These are phyloP conservation scores for Pseudorectes ferrugineus DNA, from an alignment of 2,113 vertebrate genomes.

Conservation along the genomic window DNA sequence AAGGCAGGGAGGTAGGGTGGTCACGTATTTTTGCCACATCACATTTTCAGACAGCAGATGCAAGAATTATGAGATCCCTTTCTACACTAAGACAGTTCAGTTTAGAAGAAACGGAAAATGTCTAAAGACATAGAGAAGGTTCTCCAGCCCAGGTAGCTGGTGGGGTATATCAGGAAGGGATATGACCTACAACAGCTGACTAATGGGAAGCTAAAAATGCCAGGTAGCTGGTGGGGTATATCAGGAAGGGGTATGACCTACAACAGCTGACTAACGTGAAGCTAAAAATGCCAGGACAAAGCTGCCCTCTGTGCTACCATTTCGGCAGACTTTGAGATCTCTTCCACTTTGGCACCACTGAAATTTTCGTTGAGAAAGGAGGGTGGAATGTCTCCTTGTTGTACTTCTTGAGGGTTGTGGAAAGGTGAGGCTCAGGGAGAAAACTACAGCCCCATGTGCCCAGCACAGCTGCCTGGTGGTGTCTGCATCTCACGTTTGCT, in stretches of 20 bases:
- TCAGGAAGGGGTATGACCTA: neutral
- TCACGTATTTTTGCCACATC: neutral
- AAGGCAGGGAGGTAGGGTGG: neutral
- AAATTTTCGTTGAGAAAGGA: neutral
- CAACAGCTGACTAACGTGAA: neutral
- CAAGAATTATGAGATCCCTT: neutral
- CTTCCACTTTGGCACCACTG: rapidly evolving
- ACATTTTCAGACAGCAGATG: neutral
- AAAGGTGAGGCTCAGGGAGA: neutral
- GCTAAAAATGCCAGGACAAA: neutral
- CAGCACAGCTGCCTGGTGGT: neutral
- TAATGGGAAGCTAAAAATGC: neutral
- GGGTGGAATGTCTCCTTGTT: neutral
- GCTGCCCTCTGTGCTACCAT: neutral
- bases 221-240: neutral
- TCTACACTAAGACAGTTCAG: neutral
- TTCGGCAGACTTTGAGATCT: neutral
- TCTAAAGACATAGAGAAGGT: neutral
- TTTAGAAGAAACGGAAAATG: neutral
- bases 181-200: neutral
- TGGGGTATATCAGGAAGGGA: neutral
- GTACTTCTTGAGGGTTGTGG: neutral
- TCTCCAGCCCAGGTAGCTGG: neutral
- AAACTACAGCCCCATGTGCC: neutral
- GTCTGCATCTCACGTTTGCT: neutral